These are phyloP conservation scores for Allygus modestus DNA, from an alignment of 2,888 invertebrate species.

Conservation along the genomic window DNA sequence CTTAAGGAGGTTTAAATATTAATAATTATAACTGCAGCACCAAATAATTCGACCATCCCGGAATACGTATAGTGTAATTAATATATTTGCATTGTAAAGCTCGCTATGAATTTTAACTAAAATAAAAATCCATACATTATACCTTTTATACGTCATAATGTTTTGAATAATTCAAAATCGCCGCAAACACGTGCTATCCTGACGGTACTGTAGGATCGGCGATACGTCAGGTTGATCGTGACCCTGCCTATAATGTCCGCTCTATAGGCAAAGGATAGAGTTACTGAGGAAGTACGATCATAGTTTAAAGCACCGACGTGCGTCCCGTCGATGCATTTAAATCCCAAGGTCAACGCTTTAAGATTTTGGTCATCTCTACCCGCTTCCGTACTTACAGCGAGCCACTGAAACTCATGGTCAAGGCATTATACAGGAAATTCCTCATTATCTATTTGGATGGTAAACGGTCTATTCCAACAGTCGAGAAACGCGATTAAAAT, in stretches of 20 bases:
- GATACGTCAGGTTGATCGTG: neutral
- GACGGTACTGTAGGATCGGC: neutral
- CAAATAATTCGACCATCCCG: too few species aligned
- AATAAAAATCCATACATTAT: neutral
- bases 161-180: conserved; percentile 26
- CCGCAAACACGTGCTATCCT: neutral
- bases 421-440: neutral
- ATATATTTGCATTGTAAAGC: neutral
- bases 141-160: neutral
- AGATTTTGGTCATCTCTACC: conserved; percentile 25
- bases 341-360: neutral
- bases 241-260: conserved; percentile 7
- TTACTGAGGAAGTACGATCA: conserved; percentile 1
- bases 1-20: too few species aligned
- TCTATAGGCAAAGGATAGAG: neutral
- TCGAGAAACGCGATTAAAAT: too few species aligned
- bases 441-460: too few species aligned
- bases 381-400: neutral
- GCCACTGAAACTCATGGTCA: neutral
- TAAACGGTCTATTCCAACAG: too few species aligned
- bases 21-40: too few species aligned
- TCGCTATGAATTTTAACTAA: neutral
- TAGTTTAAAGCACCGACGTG: neutral
- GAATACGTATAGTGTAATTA: too few species aligned
- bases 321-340: conserved; percentile 1